Base-by-base conservation (phyloP, 2,113 vertebrate genomes). In the Cairina moschata region DNA sequence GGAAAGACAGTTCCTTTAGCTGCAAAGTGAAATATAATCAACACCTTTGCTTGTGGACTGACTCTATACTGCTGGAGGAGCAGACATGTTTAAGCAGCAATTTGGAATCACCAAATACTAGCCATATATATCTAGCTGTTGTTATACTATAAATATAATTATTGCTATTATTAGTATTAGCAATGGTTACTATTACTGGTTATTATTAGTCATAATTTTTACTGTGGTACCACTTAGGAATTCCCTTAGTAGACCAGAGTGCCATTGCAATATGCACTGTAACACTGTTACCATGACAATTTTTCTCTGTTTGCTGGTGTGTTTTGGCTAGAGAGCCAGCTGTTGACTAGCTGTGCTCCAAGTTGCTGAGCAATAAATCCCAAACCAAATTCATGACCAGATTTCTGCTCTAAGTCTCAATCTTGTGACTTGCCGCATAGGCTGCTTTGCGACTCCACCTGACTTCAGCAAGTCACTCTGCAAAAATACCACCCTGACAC, bases 321-420 rank as follows among this genome's bases (percentile, higher is more conserved):
- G 91, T 96, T 96, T 89, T 89, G 94, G 95, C 84, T 91, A 87
- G 71, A 89, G 91, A 73, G 77, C 93, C 95, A 95, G 96, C 94
- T 97, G 95, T 55, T 88, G 94, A n/a, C 40, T 69, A 20, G 21
- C 94, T 91, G 83, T 8, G 54, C 93, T 96, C 74, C 74, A 87
- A 97, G 94, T 93, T 97, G 96, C 96, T 4, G 48, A 95, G 95
- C 96, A 91, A 96, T 97, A 95, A 97, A 97, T 97, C 96, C 91
- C 89, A 93, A 62, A 79, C 84, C 96, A 89, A 91, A 96, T 82
- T 95, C 77, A 72, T 3, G 81, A 91, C 94, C 95, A 96, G 86
- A 91, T 97, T 96, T 96, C 91, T 89, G 34, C 89, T 63, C 62
- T 66, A 25, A 40, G 65, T 25, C 91, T 92, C 89, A n/a, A 1